Percentiles rank a stretch among this genome's conserved stretches.
phyloP scores from a whole-genome alignment of 2,888 invertebrate genomes.

The Troides aeacus region DNA sequence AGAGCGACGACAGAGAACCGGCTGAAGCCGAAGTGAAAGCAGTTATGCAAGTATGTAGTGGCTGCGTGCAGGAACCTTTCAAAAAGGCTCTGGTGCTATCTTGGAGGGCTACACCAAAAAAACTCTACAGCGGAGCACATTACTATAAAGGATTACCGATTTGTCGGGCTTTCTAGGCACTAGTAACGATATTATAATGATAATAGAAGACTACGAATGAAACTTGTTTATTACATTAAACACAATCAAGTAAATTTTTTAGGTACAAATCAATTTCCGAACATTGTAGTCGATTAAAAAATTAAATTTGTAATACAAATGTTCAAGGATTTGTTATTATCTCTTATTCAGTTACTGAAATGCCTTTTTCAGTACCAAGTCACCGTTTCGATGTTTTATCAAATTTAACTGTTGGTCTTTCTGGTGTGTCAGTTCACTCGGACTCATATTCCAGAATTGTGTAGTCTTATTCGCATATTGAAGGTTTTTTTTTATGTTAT shows the following conservation, averaged over 20 bases:
- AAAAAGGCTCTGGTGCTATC: slow-evolving; percentile 88
- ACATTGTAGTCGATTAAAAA: not conserved
- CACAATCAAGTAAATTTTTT: not conserved
- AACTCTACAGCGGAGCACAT: slow-evolving; percentile 85
- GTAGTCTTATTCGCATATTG: not conserved
- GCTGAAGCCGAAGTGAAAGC: slow-evolving; percentile 91
- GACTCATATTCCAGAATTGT: not conserved
- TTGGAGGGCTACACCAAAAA: slow-evolving; percentile 87
- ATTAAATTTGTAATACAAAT: not conserved
- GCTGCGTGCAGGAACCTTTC: slow-evolving; percentile 88
- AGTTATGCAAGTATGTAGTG: slow-evolving; percentile 88
- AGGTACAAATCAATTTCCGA: slow-evolving; percentile 9
- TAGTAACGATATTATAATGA: not conserved
- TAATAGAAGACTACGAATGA: slow-evolving; percentile 7
- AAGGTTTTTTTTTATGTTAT: not conserved
- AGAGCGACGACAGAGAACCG: slow-evolving; percentile 87
- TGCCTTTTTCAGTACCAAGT: not conserved
- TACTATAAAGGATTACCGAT: slow-evolving; percentile 83
- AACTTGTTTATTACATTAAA: slow-evolving; percentile 6
- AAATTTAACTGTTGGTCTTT: not conserved
- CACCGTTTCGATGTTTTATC: not conserved
- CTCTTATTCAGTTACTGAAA: not conserved
- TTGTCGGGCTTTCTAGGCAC: slow-evolving; percentile 81
- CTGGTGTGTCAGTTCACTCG: not conserved
- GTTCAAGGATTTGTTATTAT: not conserved